These are phyloP conservation scores for Gymnobelideus leadbeateri DNA, from an alignment of 2,113 vertebrate species.

Conservation along the genomic window DNA sequence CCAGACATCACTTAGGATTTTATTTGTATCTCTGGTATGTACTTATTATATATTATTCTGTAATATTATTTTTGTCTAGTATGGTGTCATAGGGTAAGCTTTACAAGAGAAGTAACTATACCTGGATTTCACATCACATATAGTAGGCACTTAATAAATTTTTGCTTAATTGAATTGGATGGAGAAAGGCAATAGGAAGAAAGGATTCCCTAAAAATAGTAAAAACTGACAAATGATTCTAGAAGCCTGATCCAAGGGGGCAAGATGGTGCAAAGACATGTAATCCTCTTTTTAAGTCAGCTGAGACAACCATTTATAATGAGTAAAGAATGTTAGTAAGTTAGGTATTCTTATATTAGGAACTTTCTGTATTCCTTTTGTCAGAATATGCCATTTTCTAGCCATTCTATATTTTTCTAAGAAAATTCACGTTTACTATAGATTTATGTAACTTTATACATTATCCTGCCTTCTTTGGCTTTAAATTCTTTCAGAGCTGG, in stretches of 20 bases:
- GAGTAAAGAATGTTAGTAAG: background rate
- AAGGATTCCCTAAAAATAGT: background rate
- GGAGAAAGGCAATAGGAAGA: background rate
- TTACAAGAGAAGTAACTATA: background rate
- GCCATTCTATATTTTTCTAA: background rate
- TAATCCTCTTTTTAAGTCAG: background rate
- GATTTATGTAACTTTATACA: background rate
- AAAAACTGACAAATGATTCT: background rate
- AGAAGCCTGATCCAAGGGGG: background rate
- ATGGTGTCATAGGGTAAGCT: background rate
- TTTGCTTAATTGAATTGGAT: background rate
- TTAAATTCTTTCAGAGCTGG: background rate
- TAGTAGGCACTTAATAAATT: background rate
- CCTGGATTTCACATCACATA: background rate
- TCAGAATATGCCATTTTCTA: background rate
- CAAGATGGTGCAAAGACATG: background rate
- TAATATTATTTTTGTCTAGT: background rate
- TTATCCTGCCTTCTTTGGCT: background rate
- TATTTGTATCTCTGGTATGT: background rate
- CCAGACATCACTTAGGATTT: background rate
- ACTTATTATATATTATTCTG: background rate
- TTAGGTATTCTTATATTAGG: background rate
- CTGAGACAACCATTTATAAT: background rate
- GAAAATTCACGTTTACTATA: background rate
- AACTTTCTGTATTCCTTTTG: background rate